These are phyloP conservation scores for Oreochromis niloticus DNA, from an alignment of 2,113 vertebrate genomes.

Conservation along the genomic window DNA sequence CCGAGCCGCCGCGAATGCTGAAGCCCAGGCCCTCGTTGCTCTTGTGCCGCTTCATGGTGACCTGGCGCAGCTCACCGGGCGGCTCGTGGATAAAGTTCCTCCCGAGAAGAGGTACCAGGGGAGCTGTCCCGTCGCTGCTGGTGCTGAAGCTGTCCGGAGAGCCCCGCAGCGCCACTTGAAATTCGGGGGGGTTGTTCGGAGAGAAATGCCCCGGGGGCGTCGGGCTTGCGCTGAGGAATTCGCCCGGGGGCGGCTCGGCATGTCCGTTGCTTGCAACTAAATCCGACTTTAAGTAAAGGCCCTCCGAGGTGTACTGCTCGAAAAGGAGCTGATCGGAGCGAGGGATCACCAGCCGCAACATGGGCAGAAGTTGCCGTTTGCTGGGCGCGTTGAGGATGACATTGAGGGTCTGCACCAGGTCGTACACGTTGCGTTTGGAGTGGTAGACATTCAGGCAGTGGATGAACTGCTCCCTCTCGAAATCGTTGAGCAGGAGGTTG, in stretches of 20 bases:
- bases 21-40: conserved; percentile 93
- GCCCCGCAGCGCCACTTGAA: conserved; percentile 59
- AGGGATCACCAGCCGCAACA: conserved; percentile 92
- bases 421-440: conserved; percentile 92
- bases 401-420: conserved; percentile 90
- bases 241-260: conserved; percentile 46
- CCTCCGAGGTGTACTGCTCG: conserved; percentile 94
- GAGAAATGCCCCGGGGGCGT: conserved; percentile 43
- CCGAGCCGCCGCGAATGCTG: conserved; percentile 94
- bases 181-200: conserved; percentile 26
- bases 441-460: conserved; percentile 95
- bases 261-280: conserved; percentile 60
- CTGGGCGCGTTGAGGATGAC: conserved; percentile 87
- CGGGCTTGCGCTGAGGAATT: conserved; percentile 53
- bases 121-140: conserved; percentile 70
- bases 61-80: conserved; percentile 79
- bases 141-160: conserved; percentile 74
- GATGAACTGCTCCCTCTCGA: conserved; percentile 91
- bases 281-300: conserved; percentile 82
- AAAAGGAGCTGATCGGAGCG: conserved; percentile 96
- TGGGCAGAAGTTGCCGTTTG: conserved; percentile 90
- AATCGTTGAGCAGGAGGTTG: conserved; percentile 85
- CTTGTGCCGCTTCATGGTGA: conserved; percentile 85
- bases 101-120: conserved; percentile 69
- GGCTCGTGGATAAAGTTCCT: conserved; percentile 71